Evolutionary conservation across 2,113 vertebrate genomes (phyloP).

Genomic region (Platichthys flesus): DNA sequence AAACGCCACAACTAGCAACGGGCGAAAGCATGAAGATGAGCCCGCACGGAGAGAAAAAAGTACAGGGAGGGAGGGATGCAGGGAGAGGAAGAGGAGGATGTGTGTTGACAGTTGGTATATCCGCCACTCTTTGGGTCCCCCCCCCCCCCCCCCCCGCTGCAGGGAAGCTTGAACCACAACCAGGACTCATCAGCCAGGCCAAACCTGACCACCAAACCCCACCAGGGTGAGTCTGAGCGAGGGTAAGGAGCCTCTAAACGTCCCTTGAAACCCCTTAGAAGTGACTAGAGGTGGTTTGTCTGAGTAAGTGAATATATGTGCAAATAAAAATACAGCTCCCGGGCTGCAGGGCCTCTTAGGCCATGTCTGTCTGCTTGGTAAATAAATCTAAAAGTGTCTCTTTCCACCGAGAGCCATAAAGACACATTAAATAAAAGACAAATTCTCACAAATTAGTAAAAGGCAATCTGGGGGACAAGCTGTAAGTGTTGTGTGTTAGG

Average conservation of each 20-base stretch:
- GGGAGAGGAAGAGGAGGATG: conserved; percentile 49
- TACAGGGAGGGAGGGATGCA: conserved; percentile 14
- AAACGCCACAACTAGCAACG: conserved; percentile 8
- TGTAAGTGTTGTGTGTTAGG: conserved; percentile 70
- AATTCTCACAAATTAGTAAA: conserved; percentile 75
- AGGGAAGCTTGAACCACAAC: conserved; percentile 51
- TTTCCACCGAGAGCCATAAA: conserved; percentile 53
- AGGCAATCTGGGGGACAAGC: conserved; percentile 74
- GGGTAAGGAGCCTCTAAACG: not conserved
- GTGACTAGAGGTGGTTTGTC: conserved; percentile 13
- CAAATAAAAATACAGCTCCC: conserved; percentile 35
- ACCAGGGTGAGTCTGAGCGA: not conserved
- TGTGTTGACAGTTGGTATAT: conserved; percentile 77
- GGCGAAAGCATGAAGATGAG: conserved; percentile 15
- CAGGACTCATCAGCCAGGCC: conserved; percentile 52
- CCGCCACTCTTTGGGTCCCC: conserved; percentile 52
- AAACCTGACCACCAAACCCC: conserved; percentile 35
- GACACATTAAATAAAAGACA: conserved; percentile 65
- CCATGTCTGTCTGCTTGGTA: conserved; percentile 56
- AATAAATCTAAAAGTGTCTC: conserved; percentile 59
- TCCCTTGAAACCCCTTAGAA: not conserved
- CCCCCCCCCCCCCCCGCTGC: conserved; percentile 5
- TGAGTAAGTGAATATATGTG: conserved; percentile 22
- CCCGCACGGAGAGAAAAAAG: conserved; percentile 56
- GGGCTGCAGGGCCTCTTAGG: conserved; percentile 16